phyloP scores from a whole-genome alignment of 2,113 vertebrate species.

The Pelecanus crispus region DNA sequence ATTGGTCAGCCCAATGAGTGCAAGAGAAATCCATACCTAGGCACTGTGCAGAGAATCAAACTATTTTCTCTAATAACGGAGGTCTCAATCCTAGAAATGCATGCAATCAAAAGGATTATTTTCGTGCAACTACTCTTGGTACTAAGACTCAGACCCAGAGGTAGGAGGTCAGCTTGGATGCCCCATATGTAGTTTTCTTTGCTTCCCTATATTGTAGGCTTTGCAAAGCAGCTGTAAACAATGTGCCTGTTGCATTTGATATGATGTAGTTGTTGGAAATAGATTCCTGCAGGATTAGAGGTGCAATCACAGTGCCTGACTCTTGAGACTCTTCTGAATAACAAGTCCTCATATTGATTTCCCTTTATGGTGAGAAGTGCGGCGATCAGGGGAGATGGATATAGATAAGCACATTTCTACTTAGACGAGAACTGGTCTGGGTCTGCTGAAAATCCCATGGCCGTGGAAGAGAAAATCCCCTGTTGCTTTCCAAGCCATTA shows the following conservation, averaged over 20 bases:
- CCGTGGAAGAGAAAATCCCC: slow-evolving; percentile 7
- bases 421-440: background rate
- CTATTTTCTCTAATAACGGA: background rate
- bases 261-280: background rate
- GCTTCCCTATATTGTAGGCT: background rate
- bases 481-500: background rate
- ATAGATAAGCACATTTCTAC: slow-evolving; percentile 3
- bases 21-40: background rate
- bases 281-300: slow-evolving; percentile 27
- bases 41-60: background rate
- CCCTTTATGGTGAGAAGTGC: background rate
- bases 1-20: background rate
- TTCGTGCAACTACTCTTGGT: background rate
- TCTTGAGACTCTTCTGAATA: slow-evolving; percentile 16
- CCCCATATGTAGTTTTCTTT: background rate
- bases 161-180: background rate
- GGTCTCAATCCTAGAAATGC: background rate
- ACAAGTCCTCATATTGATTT: slow-evolving; percentile 31
- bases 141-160: background rate
- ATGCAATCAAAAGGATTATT: background rate
- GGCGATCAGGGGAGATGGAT: background rate
- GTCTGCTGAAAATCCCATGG: background rate
- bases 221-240: background rate
- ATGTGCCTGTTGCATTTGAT: background rate
- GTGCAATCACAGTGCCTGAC: background rate